Evolutionary conservation across 2,113 vertebrate genomes (phyloP).

Genomic region (Regulus satrapa): DNA sequence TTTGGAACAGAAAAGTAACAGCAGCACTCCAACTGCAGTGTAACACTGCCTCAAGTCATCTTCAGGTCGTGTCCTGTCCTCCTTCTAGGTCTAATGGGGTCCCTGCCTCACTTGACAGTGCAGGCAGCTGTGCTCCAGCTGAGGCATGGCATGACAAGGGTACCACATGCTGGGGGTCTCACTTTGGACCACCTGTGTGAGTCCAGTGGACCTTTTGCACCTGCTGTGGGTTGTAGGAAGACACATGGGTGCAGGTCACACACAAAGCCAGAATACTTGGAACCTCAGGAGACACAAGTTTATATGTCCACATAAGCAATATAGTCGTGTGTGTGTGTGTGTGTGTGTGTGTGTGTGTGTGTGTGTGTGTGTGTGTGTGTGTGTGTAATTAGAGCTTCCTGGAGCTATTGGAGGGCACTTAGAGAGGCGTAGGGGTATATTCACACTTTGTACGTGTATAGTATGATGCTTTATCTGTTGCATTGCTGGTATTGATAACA

Average conservation of each 20-base stretch:
- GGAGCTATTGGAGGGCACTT: background rate
- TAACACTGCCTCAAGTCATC: background rate
- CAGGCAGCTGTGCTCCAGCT: background rate
- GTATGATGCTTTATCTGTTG: background rate
- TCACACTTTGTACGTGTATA: background rate
- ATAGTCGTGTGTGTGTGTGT: rapidly evolving
- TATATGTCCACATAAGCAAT: too few species aligned
- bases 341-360: too few species aligned
- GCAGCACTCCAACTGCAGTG: background rate
- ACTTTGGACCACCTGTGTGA: background rate
- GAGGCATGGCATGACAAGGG: background rate
- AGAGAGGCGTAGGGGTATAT: background rate
- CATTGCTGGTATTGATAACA: background rate
- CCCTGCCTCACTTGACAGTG: background rate
- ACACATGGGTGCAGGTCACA: background rate
- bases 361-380: too few species aligned
- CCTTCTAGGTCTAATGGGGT: background rate
- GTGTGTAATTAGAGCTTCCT: background rate
- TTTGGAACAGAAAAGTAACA: background rate
- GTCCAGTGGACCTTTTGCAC: rapidly evolving
- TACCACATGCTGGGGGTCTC: background rate
- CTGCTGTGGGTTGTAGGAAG: rapidly evolving
- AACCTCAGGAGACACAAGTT: background rate
- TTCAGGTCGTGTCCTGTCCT: background rate
- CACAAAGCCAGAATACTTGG: background rate